phyloP scores from a whole-genome alignment of 2,888 invertebrate genomes.

The Meandrusa payeni region DNA sequence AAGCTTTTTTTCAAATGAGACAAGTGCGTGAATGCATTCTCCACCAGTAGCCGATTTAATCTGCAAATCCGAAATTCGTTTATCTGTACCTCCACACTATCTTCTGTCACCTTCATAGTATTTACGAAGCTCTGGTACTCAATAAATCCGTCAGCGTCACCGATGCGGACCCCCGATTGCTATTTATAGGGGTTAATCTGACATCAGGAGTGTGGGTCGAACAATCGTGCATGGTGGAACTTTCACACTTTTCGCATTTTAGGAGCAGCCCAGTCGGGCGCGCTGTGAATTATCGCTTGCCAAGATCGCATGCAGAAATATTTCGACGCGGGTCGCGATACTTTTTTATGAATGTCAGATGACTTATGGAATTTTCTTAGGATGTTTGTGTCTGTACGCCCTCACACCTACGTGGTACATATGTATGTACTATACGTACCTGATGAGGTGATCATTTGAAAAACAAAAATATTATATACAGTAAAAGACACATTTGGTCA shows the following conservation, averaged over 20 bases:
- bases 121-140: conserved; percentile 1
- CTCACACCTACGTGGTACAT: too few relatives aligned
- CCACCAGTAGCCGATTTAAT: background rate
- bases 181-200: conserved; percentile 30
- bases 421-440: too few relatives aligned
- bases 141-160: conserved; percentile 22
- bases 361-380: background rate
- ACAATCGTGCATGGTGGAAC: conserved; percentile 21
- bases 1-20: too few relatives aligned
- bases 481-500: too few relatives aligned
- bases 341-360: background rate
- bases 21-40: too few relatives aligned
- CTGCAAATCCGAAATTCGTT: conserved; percentile 1
- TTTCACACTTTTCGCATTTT: conserved; percentile 22
- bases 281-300: conserved; percentile 13
- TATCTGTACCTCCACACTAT: conserved; percentile 10
- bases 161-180: conserved; percentile 25
- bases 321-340: background rate
- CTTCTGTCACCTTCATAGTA: conserved; percentile 6
- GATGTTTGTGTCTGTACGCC: too few relatives aligned
- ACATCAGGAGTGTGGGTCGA: conserved; percentile 27
- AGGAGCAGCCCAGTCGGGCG: conserved; percentile 1
- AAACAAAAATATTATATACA: too few relatives aligned
- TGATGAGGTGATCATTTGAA: too few relatives aligned
- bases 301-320: conserved; percentile 8